Percentiles rank a stretch among this genome's conserved stretches.
These are phyloP conservation scores for Nomada ruficornis DNA, from an alignment of 2,888 invertebrate species.

Conservation along the genomic window DNA sequence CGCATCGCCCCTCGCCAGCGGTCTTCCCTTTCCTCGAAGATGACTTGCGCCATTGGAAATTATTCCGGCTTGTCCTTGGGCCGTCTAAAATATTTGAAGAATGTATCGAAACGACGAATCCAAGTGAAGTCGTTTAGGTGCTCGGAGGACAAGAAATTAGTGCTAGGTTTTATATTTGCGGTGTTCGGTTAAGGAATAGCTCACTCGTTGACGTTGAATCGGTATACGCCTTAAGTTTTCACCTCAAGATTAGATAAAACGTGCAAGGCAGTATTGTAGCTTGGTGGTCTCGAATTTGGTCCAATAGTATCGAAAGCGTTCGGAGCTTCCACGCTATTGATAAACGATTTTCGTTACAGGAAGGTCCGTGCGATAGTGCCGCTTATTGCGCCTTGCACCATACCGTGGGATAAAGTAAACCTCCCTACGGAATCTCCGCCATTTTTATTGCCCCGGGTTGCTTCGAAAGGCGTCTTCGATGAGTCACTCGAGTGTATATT, in stretches of 20 bases:
- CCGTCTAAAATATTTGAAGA: not conserved
- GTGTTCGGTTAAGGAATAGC: not conserved
- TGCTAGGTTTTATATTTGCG: not conserved
- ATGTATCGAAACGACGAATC: not conserved
- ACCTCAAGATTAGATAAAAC: conserved; percentile 39
- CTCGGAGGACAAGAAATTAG: no score
- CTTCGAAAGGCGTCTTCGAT: conserved; percentile 40
- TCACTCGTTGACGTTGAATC: not conserved
- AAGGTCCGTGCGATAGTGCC: conserved; percentile 27
- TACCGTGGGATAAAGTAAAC: conserved; percentile 56
- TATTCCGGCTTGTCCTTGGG: not conserved
- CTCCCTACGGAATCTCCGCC: conserved; percentile 23
- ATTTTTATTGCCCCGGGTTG: conserved; percentile 57
- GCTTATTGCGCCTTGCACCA: conserved; percentile 67
- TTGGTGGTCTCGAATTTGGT: not conserved
- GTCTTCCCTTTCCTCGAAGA: conserved; percentile 10
- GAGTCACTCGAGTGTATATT: conserved; percentile 13
- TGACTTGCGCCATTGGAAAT: not conserved
- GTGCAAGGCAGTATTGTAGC: not conserved
- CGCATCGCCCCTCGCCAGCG: not conserved
- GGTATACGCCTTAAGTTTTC: conserved; percentile 28
- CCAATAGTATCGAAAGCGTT: conserved; percentile 31
- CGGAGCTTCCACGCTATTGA: conserved; percentile 1
- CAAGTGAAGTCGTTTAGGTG: not conserved
- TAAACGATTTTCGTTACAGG: conserved; percentile 49